Percentiles rank a stretch among this genome's conserved stretches.
Conservation (phyloP, 2,888 invertebrate species). For the Psylliodes chrysocephalus region DNA sequence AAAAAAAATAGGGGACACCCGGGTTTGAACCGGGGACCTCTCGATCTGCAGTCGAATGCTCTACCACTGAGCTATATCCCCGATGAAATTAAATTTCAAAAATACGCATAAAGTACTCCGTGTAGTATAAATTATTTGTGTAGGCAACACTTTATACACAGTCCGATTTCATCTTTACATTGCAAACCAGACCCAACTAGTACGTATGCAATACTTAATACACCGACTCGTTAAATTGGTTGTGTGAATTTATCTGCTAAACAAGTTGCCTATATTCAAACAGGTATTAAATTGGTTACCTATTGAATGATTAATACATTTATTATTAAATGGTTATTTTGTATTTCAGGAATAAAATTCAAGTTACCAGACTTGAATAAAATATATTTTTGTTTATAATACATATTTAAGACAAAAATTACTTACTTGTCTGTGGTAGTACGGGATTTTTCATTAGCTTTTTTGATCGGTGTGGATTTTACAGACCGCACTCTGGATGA, state of each 20-base stretch:
- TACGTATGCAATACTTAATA: not conserved
- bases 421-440: slow-evolving; percentile 28
- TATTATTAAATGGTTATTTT: too few relatives aligned
- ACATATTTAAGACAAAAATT: not conserved
- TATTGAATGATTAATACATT: too few relatives aligned
- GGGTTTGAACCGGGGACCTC: slow-evolving; percentile 82
- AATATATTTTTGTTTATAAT: too few relatives aligned
- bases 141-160: not conserved
- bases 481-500: slow-evolving; percentile 3
- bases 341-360: too few relatives aligned
- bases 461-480: slow-evolving; percentile 24
- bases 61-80: slow-evolving; percentile 79
- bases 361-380: too few relatives aligned
- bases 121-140: too few relatives aligned
- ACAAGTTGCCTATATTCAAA: not conserved
- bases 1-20: slow-evolving; percentile 70
- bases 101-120: not conserved
- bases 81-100: slow-evolving; percentile 45
- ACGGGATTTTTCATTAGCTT: slow-evolving; percentile 23
- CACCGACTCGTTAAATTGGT: not conserved
- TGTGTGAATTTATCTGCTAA: too few relatives aligned
- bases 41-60: slow-evolving; percentile 82
- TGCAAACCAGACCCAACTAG: too few relatives aligned
- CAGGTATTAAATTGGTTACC: too few relatives aligned
- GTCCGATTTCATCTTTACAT: too few relatives aligned